Evolutionary conservation across 2,113 vertebrate species (phyloP).

Genomic region (Ancistrus triradiatus): DNA sequence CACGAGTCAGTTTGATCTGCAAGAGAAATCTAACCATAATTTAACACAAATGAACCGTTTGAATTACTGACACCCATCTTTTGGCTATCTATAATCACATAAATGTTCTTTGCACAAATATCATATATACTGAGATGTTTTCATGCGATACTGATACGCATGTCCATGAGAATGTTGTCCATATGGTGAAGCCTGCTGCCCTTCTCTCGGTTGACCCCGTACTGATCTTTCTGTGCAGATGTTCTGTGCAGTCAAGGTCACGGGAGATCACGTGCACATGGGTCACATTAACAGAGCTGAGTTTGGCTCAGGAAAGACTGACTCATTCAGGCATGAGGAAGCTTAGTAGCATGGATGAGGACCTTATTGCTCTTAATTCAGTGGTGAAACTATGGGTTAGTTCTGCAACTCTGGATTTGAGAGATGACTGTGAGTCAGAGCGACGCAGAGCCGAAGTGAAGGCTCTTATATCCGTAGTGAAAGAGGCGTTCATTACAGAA

Average conservation of each 20-base stretch:
- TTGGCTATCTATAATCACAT: no score
- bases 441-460: no score
- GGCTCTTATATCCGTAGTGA: background rate
- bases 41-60: no score
- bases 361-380: slow-evolving; percentile 46
- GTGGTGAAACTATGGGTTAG: slow-evolving; percentile 43
- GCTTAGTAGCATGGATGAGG: slow-evolving; percentile 26
- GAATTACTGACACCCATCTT: no score
- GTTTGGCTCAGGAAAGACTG: slow-evolving; percentile 42
- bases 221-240: slow-evolving; percentile 49
- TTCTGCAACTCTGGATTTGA: slow-evolving; percentile 9
- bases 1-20: no score
- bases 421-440: background rate
- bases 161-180: no score
- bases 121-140: no score
- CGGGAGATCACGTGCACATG: slow-evolving; percentile 23
- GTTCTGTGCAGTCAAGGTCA: slow-evolving; percentile 47
- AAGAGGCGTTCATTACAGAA: background rate
- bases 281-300: slow-evolving; percentile 20
- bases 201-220: slow-evolving; percentile 24
- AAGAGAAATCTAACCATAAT: no score
- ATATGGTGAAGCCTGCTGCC: no score
- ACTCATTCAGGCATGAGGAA: slow-evolving; percentile 52
- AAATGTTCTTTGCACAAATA: no score
- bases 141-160: no score